These are phyloP conservation scores for Fulica atra DNA, from an alignment of 2,113 vertebrate species.

Conservation along the genomic window DNA sequence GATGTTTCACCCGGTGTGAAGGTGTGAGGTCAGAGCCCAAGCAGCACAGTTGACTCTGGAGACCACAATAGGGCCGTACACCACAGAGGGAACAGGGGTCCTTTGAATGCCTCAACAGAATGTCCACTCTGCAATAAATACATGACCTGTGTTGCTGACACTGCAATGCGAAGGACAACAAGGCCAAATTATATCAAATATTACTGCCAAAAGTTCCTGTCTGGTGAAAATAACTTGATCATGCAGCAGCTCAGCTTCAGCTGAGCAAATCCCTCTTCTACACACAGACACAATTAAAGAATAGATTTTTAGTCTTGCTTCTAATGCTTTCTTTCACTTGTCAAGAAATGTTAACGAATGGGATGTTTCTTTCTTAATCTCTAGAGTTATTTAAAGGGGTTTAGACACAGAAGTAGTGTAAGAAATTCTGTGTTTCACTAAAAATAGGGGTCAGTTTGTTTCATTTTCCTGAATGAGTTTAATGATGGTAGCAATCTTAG, in stretches of 20 bases:
- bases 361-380: background rate
- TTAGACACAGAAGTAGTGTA: background rate
- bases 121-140: background rate
- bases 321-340: background rate
- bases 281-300: background rate
- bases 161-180: background rate
- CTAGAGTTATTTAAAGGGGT: background rate
- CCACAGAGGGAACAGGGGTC: background rate
- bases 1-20: background rate
- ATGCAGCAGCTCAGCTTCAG: background rate
- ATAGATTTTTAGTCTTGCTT: background rate
- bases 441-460: background rate
- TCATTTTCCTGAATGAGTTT: background rate
- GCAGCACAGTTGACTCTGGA: too few species aligned
- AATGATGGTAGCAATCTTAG: background rate
- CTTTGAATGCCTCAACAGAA: background rate
- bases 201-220: background rate
- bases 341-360: background rate
- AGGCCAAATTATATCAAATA: background rate
- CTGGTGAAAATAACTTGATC: background rate
- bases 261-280: background rate
- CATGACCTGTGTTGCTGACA: background rate
- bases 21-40: background rate
- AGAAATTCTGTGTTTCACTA: background rate
- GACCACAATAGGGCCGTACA: background rate